Evolutionary conservation across 2,888 invertebrate genomes (phyloP).

Genomic region (Drosophila villosipedis): DNA sequence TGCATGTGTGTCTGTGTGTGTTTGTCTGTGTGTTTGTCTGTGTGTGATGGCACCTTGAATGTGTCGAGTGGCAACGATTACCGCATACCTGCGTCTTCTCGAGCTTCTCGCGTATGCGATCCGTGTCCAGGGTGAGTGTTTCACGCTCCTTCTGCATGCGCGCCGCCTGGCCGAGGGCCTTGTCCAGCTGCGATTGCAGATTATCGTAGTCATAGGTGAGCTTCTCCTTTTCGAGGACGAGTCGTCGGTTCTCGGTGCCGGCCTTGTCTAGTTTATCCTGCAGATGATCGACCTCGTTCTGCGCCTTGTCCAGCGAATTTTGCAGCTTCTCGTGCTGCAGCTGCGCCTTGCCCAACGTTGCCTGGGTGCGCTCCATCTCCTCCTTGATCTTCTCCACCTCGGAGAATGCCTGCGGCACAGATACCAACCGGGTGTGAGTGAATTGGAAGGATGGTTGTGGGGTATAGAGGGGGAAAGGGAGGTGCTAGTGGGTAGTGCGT

Average conservation of each 20-base stretch:
- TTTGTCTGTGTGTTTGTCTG: conserved; percentile 3
- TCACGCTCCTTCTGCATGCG: conserved; percentile 96
- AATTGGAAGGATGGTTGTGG: conserved; percentile 2
- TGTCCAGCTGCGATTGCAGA: conserved; percentile 95
- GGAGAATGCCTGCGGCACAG: conserved; percentile 87
- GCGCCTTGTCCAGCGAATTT: conserved; percentile 94
- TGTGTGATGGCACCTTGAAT: conserved; percentile 21
- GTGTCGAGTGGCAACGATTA: conserved; percentile 21
- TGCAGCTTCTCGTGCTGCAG: conserved; percentile 96
- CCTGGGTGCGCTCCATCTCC: conserved; percentile 95
- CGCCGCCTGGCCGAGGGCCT: conserved; percentile 93
- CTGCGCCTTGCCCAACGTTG: conserved; percentile 95
- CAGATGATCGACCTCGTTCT: conserved; percentile 95
- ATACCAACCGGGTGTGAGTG: conserved; percentile 16
- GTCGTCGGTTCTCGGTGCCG: conserved; percentile 91
- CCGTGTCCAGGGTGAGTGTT: conserved; percentile 92
- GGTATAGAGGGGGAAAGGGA: not conserved
- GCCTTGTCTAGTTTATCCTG: conserved; percentile 95
- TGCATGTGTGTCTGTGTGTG: conserved; percentile 19
- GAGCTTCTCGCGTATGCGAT: conserved; percentile 94
- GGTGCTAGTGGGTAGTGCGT: not conserved
- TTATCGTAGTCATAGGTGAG: conserved; percentile 96
- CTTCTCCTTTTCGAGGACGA: conserved; percentile 94
- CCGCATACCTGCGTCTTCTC: conserved; percentile 93
- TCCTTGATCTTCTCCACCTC: conserved; percentile 95